Evolutionary conservation across 2,888 invertebrate species (phyloP), one percentile per base, ranked within the genome.

Genomic region (Cynaeus angustus): DNA sequence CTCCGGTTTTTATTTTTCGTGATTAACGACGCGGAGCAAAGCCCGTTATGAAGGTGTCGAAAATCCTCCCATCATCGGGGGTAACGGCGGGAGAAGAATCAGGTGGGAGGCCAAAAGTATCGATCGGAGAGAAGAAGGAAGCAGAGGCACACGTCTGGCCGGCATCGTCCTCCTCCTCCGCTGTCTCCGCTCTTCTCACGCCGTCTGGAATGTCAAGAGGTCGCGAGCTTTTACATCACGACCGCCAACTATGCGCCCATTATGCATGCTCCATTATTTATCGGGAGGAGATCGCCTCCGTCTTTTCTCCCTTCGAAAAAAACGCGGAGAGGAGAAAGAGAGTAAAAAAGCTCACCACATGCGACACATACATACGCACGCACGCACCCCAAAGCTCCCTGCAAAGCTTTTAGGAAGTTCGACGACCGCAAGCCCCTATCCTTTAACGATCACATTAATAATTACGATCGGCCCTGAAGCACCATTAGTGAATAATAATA

Each of bases 81-180:
- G 38, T 30, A 30, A 30, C 21, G 50, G 38, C 46, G 46, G 21
- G 46, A 21, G 53, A 55, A 55, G 62, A 48, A 26, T 65, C 70
- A 70, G 70, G 66, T 70, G 66, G 55, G 62, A 70, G 64, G 52
- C 56, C 37, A 56, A 68, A 59, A 45, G 45, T 71, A 71, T 71
- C 71, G 71, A 71, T 70, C 70, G 33, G 37, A 1, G 65, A 30
- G 58, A 64, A 70, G 70, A 70, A 64, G 70, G 61, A 61, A 70
- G 61, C 56, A 45, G 56, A 46, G 56, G 66, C 62, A 66, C 52
- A 64, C 65, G 71, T 71, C 71, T 68, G 64, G 70, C 41, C 70
- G 62, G 53, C 67, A 59, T 9, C 48, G 16, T 28, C 62, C 41
- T 50, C 59, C 52, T 50, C 68, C 64, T 50, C 68, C 30, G 30